phyloP scores from a whole-genome alignment of 1,140 invertebrate species.

The Drosophila sturtevanti region DNA sequence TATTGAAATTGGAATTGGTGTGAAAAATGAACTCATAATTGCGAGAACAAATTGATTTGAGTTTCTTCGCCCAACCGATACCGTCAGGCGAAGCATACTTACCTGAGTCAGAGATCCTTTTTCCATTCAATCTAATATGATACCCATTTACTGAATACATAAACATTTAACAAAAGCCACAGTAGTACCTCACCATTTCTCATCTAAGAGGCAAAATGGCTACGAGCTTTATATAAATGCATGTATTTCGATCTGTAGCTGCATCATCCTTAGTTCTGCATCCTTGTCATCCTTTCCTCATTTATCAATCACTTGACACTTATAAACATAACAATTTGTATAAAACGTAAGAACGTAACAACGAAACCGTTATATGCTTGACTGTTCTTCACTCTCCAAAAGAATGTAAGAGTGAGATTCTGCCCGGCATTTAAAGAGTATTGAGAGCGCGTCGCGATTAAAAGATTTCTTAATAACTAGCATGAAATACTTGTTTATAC shows the following conservation, averaged over 20 bases:
- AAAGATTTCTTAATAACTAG: conserved; percentile 47
- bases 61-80: conserved; percentile 78
- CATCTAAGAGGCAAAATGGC: conserved; percentile 31
- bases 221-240: conserved; percentile 59
- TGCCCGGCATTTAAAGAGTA: background rate
- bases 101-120: conserved; percentile 47
- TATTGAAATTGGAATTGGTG: background rate
- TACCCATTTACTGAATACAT: background rate
- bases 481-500: conserved; percentile 56
- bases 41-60: conserved; percentile 69
- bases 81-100: conserved; percentile 80
- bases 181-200: conserved; percentile 68
- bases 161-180: conserved; percentile 53
- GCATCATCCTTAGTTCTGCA: background rate
- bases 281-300: background rate
- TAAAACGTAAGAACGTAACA: background rate
- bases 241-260: background rate
- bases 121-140: background rate
- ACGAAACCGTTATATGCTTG: background rate
- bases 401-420: background rate
- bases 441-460: background rate
- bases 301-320: background rate
- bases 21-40: conserved; percentile 71
- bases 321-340: background rate
- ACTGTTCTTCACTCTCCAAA: background rate